Base-by-base conservation (phyloP, 2,888 invertebrate genomes). In the Caenorhabditis wallacei region DNA sequence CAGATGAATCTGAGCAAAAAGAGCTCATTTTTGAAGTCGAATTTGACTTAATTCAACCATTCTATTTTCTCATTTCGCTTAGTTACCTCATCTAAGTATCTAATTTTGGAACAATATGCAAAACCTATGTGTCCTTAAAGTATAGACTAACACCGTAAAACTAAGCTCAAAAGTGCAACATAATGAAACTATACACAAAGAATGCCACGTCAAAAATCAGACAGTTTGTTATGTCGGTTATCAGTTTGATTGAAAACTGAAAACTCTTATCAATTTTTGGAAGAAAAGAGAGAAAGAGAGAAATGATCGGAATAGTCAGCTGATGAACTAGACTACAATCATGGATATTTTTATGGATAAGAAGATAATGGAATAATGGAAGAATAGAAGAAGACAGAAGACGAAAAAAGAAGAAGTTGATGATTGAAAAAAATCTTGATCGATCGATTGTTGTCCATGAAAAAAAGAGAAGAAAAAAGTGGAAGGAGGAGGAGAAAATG, bases 381-480 rank as follows among this genome's bases (percentile, higher is more conserved):
- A 57, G 35, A 35, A 35, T 46, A 57, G 20, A 35, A 35, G 37
- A 61, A 40, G 37, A 1, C 48, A 71, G 30, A n/a, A n/a, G n/a
- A n/a, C n/a, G n/a, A 20, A 71, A 43, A 24, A 40, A 26, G 13
- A 37, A 35, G 40, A 37, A 37, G 26, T 22, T 30, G 30, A n/a
- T 35, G 26, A n/a, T 48, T 3, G 11, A 54, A 66, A 66, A 75
- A 51, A 70, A n/a, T n/a, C 37, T 61, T 56, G 69, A 78, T 78
- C 69, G 69, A 78, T 69, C 63, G 78, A 69, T 69, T 54, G 56
- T 66, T 74, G 56, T 75, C 75, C 78, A 69, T 69, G 61, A 54
- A 69, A 68, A 64, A 56, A 57, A 43, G 57, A 7, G 48, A 57
- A 57, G 56, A 43, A 61, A 61, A 61, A 57, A 68, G 48, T 13